Conservation (phyloP, 53 echinoderm and acorn worm species). For the Glandiceps talaboti region DNA sequence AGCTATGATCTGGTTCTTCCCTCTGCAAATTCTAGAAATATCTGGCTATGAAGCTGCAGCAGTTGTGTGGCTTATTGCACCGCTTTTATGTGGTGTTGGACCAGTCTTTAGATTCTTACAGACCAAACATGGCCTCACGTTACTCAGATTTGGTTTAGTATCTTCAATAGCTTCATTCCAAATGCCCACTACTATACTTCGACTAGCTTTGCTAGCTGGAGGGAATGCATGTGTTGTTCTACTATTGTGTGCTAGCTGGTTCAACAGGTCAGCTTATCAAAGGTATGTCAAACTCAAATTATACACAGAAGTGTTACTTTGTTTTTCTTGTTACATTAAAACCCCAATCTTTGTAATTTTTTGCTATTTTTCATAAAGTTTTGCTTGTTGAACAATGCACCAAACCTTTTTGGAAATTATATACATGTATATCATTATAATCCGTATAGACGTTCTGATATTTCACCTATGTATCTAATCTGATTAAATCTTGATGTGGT, state of each 20-base stretch:
- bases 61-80: constrained; percentile 60
- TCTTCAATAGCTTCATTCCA: constrained; percentile 73
- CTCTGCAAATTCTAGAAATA: constrained; percentile 50
- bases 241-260: constrained; percentile 65
- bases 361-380: too few relatives aligned
- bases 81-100: constrained; percentile 35
- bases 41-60: constrained; percentile 61
- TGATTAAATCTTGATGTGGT: too few relatives aligned
- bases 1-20: constrained; percentile 71
- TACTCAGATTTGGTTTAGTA: constrained; percentile 51
- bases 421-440: too few relatives aligned
- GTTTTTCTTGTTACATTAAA: too few relatives aligned
- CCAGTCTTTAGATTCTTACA: constrained; percentile 33
- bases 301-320: too few relatives aligned
- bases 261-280: constrained; percentile 79
- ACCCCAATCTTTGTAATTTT: too few relatives aligned
- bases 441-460: too few relatives aligned
- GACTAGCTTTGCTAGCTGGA: constrained; percentile 34
- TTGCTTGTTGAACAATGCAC: too few relatives aligned
- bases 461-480: too few relatives aligned
- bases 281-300: constrained; percentile 50
- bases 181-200: constrained; percentile 42
- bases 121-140: constrained; percentile 45
- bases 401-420: too few relatives aligned
- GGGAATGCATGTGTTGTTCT: constrained; percentile 64